Evolutionary conservation across 2,888 invertebrate genomes (phyloP), one percentile per base, ranked within the genome.

Genomic region (Latrodectus elegans): DNA sequence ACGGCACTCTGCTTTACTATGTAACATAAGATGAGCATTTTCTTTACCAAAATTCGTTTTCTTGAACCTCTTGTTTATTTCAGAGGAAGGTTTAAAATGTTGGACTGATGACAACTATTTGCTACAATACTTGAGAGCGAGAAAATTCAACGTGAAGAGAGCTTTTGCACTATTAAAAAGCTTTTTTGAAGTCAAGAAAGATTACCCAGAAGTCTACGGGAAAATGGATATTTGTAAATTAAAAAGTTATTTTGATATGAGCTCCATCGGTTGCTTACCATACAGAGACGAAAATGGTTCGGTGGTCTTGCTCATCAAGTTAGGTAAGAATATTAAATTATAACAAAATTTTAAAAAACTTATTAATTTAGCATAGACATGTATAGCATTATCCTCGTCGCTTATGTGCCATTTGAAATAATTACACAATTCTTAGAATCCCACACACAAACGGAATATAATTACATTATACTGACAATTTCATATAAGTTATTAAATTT

Each of bases 71-170:
- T 38, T 38, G 4, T 38, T 38, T 6, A 38, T 38, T 38, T 38
- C 38, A 38, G 38, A 38, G 38, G 38, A 38, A 38, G 38, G 38
- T 6, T 38, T 38, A 38, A 38, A 38, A 38, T 38, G 38, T 38
- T 60, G 38, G 91, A 91, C 60, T 60, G 95, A 95, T 91, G 96
- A 97, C 65, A 93, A 94, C 0, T 97, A 92, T 89, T 93, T 97
- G 0, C 93, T 96, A 10, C 93, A 96, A 80, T 98, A 97, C 91
- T 93, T 98, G 68, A 94, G 97, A 79, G 96, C 97, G 8, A 95
- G 96, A 92, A 97, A 97, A 93, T 97, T 95, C 92, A 97, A 97
- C 92, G 96, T 97, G 6, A 96, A 97, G 90, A 95, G 97, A 91
- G 95, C 97, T 0, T 93, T 94, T 89, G 94, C 95, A 89, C 93